Percentiles rank a stretch among this genome's conserved stretches.
Conservation (phyloP, 2,113 vertebrate species). For the Rhinogobius similis region DNA sequence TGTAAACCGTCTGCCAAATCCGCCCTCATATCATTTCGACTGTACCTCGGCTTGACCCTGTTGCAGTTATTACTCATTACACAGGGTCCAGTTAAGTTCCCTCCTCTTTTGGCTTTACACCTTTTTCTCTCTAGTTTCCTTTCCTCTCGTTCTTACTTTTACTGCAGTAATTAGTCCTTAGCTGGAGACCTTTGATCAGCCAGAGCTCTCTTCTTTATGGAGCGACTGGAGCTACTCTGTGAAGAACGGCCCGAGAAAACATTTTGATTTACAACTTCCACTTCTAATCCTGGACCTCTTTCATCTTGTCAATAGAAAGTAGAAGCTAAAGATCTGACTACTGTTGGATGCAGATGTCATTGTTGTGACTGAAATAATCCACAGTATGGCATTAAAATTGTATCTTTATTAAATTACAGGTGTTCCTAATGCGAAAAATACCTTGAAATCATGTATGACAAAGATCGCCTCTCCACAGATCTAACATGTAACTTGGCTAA, state of each 20-base stretch:
- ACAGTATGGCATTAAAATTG: not conserved
- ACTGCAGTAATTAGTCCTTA: slow-evolving; percentile 53
- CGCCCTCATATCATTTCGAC: slow-evolving; percentile 6
- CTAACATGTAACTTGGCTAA: not conserved
- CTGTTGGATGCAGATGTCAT: not conserved
- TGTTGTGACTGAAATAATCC: not conserved
- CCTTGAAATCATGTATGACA: too few relatives aligned
- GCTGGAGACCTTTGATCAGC: slow-evolving; percentile 63
- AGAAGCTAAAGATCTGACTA: slow-evolving; percentile 6
- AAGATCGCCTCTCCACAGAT: too few relatives aligned
- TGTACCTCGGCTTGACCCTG: slow-evolving; percentile 38
- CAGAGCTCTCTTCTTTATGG: slow-evolving; percentile 52
- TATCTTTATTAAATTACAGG: not conserved
- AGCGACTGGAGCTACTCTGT: slow-evolving; percentile 60
- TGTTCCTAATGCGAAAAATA: too few relatives aligned
- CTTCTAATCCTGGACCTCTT: slow-evolving; percentile 29
- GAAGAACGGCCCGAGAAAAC: slow-evolving; percentile 15
- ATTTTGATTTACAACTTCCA: slow-evolving; percentile 40
- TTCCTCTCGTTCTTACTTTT: slow-evolving; percentile 31
- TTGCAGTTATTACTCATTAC: slow-evolving; percentile 37
- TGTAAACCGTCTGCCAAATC: slow-evolving; percentile 47
- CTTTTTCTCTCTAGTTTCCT: slow-evolving; percentile 16
- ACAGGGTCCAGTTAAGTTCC: slow-evolving; percentile 13
- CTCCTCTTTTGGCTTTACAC: slow-evolving; percentile 1
- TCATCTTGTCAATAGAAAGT: not conserved